Evolutionary conservation across 2,888 invertebrate genomes (phyloP).

Genomic region (Drosophila longiperda): DNA sequence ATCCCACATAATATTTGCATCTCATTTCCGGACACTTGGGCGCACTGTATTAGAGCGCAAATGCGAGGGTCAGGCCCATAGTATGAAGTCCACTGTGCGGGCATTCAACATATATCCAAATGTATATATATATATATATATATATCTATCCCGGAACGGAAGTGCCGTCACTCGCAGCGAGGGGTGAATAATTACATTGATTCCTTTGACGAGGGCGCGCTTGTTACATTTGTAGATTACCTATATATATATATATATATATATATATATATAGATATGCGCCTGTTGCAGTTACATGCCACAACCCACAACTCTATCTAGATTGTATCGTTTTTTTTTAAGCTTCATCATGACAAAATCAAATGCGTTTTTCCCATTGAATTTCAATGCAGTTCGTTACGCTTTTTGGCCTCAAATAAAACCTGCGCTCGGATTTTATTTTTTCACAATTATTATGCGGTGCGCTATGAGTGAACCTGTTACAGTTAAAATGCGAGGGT

Average conservation of each 20-base stretch:
- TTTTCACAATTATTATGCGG: slow-evolving; percentile 27
- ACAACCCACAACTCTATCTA: slow-evolving; percentile 17
- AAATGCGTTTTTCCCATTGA: slow-evolving; percentile 63
- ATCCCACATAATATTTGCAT: slow-evolving; percentile 85
- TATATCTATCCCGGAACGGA: slow-evolving; percentile 53
- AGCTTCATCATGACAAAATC: slow-evolving; percentile 32
- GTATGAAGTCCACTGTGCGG: slow-evolving; percentile 50
- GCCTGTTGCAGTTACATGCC: slow-evolving; percentile 18
- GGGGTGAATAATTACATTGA: slow-evolving; percentile 78
- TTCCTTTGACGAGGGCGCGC: slow-evolving; percentile 45
- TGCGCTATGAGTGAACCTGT: slow-evolving; percentile 67
- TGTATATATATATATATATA: slow-evolving; percentile 9
- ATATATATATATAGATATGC: neutral
- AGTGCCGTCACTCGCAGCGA: slow-evolving; percentile 62
- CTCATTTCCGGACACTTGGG: slow-evolving; percentile 85
- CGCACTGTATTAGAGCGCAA: slow-evolving; percentile 38
- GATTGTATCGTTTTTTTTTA: slow-evolving; percentile 14
- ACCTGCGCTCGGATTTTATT: slow-evolving; percentile 28
- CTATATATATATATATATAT: neutral
- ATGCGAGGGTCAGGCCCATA: slow-evolving; percentile 60
- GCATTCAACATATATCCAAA: slow-evolving; percentile 22
- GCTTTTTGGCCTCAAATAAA: slow-evolving; percentile 48
- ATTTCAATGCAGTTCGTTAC: slow-evolving; percentile 66
- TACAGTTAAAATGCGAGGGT: slow-evolving; percentile 25
- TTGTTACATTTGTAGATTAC: slow-evolving; percentile 15